These are phyloP conservation scores for Momotus momota DNA, from an alignment of 2,797 vertebrate genomes.

Conservation along the genomic window DNA sequence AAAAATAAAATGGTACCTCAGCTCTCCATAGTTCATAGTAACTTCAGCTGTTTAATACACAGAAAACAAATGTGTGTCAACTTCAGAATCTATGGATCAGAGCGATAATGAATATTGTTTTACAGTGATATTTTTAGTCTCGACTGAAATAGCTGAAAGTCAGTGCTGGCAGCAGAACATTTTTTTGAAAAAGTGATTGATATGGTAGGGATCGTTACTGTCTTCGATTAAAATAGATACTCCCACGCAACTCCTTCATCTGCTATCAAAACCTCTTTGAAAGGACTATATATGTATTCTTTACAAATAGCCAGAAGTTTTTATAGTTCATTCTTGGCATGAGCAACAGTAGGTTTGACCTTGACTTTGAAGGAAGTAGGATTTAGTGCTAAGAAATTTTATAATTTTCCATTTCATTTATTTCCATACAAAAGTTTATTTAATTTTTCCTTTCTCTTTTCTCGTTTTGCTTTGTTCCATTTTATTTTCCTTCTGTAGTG, in stretches of 20 bases:
- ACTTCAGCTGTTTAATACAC: neutral
- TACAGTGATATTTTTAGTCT: constrained; percentile 6
- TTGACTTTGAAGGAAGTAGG: neutral
- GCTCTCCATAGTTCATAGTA: neutral
- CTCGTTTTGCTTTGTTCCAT: neutral
- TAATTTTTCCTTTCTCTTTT: neutral
- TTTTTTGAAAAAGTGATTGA: neutral
- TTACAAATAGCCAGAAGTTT: neutral
- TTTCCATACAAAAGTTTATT: neutral
- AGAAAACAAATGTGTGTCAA: neutral
- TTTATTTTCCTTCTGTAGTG: neutral
- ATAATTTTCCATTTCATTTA: neutral
- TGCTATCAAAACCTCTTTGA: neutral
- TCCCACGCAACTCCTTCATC: neutral
- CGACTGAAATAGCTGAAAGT: neutral
- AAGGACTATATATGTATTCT: neutral
- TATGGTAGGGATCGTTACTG: neutral
- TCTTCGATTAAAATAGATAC: constrained; percentile 26
- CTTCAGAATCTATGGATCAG: neutral
- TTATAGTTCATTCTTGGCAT: neutral
- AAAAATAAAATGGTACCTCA: accelerated
- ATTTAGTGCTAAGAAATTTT: neutral
- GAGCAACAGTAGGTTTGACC: neutral
- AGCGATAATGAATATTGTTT: neutral
- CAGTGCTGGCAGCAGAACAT: neutral